These are phyloP conservation scores for Tricholauxania praeusta DNA, from an alignment of 2,888 invertebrate species.

Conservation along the genomic window DNA sequence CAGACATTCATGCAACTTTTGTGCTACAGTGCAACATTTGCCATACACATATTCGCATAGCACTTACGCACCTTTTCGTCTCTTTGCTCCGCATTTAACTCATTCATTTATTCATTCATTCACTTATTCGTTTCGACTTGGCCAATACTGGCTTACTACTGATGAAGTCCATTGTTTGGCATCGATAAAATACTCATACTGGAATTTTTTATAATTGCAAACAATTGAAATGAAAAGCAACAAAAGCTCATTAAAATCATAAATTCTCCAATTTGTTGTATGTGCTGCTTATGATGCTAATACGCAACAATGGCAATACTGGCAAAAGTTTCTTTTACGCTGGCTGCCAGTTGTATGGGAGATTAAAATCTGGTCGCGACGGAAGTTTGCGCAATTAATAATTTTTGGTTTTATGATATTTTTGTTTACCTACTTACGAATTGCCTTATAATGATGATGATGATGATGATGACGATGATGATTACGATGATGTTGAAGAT, in stretches of 20 bases:
- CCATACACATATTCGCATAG: background rate
- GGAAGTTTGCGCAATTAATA: constrained; percentile 32
- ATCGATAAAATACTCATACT: constrained; percentile 16
- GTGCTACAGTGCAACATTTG: background rate
- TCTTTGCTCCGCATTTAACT: too few relatives aligned
- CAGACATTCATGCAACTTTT: background rate
- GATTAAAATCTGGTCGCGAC: constrained; percentile 28
- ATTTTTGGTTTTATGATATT: constrained; percentile 4
- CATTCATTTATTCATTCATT: background rate
- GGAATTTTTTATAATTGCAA: constrained; percentile 17
- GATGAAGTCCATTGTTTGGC: constrained; percentile 32
- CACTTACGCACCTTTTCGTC: background rate
- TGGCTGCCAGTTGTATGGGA: background rate
- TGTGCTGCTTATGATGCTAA: background rate
- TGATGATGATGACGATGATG: constrained; percentile 20
- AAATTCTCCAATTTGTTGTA: constrained; percentile 16
- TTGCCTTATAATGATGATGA: constrained; percentile 15
- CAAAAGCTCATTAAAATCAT: constrained; percentile 33
- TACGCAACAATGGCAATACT: background rate
- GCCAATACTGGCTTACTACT: background rate
- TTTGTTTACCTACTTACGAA: too few relatives aligned
- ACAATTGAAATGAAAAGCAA: constrained; percentile 22
- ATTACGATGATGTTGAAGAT: constrained; percentile 2
- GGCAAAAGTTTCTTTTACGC: constrained; percentile 1
- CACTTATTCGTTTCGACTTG: background rate